Evolutionary conservation across 37 sponge, comb jelly and placozoan species (phyloP).

Genomic region (Ephydatia muelleri): DNA sequence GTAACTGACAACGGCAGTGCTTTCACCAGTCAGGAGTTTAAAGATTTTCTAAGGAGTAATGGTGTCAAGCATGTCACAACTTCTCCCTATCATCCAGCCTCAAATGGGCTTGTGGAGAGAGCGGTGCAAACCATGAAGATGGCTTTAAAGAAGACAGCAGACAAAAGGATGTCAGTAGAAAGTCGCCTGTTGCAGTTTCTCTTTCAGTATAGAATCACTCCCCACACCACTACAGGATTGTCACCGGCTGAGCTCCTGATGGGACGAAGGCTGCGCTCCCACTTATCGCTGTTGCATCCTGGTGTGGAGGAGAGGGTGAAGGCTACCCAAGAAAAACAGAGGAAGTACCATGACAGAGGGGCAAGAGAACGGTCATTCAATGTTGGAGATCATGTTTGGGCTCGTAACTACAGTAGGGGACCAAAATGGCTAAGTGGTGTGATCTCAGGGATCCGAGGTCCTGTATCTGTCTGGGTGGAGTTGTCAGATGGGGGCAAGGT

Average conservation of each 20-base stretch:
- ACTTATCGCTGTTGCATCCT: conserved; percentile 31
- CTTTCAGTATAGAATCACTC: not conserved
- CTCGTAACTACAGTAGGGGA: too few relatives aligned
- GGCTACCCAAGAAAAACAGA: conserved; percentile 22
- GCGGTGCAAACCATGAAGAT: not conserved
- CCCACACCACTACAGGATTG: conserved; percentile 15
- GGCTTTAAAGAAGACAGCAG: not conserved
- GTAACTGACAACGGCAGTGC: conserved; percentile 30
- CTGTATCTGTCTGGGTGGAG: conserved; percentile 1
- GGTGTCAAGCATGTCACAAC: conserved; percentile 1
- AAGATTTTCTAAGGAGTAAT: not conserved
- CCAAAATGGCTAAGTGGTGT: not conserved
- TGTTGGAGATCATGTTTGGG: too few relatives aligned
- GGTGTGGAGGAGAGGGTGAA: not conserved
- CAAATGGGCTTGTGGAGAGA: too few relatives aligned
- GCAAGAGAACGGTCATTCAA: too few relatives aligned
- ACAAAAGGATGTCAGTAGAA: not conserved
- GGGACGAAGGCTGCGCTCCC: conserved; percentile 32
- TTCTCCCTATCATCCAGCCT: too few relatives aligned
- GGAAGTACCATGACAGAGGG: too few relatives aligned
- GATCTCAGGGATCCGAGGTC: not conserved
- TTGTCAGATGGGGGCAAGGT: not conserved
- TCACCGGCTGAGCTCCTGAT: conserved; percentile 44
- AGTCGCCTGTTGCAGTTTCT: not conserved
- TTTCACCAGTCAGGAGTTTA: too few relatives aligned